phyloP scores from a whole-genome alignment of 2,888 invertebrate species.

The Apotomis capreana region DNA sequence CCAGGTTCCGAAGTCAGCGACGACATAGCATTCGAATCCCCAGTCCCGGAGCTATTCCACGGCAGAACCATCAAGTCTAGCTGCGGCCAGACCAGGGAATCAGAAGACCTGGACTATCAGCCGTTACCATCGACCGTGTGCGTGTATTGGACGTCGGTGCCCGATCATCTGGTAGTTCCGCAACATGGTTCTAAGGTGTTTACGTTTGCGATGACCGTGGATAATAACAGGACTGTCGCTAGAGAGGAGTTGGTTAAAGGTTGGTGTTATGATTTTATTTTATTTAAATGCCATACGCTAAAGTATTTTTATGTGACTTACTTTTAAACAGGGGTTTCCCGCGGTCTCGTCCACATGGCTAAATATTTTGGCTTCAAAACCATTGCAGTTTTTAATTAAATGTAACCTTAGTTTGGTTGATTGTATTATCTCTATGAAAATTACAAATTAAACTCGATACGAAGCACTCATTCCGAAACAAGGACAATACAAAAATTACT shows the following conservation, averaged over 20 bases:
- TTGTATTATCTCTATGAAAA: too few species aligned
- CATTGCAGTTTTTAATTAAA: too few species aligned
- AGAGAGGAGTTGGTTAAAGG: slow-evolving; percentile 71
- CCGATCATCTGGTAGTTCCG: slow-evolving; percentile 75
- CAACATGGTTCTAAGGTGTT: slow-evolving; percentile 75
- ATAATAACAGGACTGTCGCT: slow-evolving; percentile 77
- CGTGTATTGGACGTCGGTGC: slow-evolving; percentile 77
- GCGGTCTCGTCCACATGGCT: too few species aligned
- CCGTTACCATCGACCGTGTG: slow-evolving; percentile 69
- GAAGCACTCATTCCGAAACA: too few species aligned
- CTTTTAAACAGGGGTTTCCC: too few species aligned
- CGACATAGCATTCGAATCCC: slow-evolving; percentile 69
- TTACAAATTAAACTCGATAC: too few species aligned
- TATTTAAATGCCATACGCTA: too few species aligned
- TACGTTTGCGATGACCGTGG: slow-evolving; percentile 81
- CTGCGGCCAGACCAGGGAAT: slow-evolving; percentile 71
- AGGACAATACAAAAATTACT: too few species aligned
- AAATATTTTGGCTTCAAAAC: too few species aligned
- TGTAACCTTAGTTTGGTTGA: too few species aligned
- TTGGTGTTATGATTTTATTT: slow-evolving; percentile 44
- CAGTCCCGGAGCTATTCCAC: slow-evolving; percentile 68
- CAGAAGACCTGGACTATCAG: slow-evolving; percentile 71
- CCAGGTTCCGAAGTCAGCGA: slow-evolving; percentile 68
- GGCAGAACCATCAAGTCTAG: slow-evolving; percentile 68
- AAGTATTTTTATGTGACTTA: too few species aligned